These are phyloP conservation scores for Lamproptera curius DNA, from an alignment of 2,888 invertebrate species.

Conservation along the genomic window DNA sequence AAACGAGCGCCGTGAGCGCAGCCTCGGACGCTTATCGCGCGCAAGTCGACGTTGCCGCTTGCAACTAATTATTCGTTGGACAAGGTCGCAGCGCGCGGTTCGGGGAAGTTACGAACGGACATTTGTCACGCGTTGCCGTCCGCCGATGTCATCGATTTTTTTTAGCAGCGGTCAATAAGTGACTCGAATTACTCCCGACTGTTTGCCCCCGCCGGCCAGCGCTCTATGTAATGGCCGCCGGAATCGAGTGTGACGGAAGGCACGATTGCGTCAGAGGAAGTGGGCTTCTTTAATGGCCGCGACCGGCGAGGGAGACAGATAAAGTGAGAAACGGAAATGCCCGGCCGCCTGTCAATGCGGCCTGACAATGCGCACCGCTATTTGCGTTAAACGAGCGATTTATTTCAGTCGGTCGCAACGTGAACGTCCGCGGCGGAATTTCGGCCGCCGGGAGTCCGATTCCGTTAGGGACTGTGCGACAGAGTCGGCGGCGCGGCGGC, in stretches of 20 bases:
- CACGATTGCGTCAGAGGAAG: constrained; percentile 53
- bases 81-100: constrained; percentile 22
- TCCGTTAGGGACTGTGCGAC: constrained; percentile 56
- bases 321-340: constrained; percentile 72
- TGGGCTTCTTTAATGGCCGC: constrained; percentile 27
- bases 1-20: constrained; percentile 15
- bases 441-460: constrained; percentile 70
- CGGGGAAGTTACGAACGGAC: constrained; percentile 6
- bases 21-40: constrained; percentile 15
- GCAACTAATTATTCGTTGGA: constrained; percentile 18
- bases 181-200: constrained; percentile 43
- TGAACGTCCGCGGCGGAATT: constrained; percentile 75
- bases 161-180: constrained; percentile 31
- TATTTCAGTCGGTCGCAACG: constrained; percentile 74
- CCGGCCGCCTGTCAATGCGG: constrained; percentile 68
- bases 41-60: constrained; percentile 8
- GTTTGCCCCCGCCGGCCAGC: constrained; percentile 24
- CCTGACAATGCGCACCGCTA: constrained; percentile 72
- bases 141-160: constrained; percentile 24
- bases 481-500: constrained; percentile 32
- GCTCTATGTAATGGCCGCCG: constrained; percentile 27
- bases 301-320: constrained; percentile 34
- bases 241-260: constrained; percentile 48
- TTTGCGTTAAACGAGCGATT: constrained; percentile 75
- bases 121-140: not conserved